Evolutionary conservation across 2,113 vertebrate genomes (phyloP).

Genomic region (Rhinopomastus cyanomelas): DNA sequence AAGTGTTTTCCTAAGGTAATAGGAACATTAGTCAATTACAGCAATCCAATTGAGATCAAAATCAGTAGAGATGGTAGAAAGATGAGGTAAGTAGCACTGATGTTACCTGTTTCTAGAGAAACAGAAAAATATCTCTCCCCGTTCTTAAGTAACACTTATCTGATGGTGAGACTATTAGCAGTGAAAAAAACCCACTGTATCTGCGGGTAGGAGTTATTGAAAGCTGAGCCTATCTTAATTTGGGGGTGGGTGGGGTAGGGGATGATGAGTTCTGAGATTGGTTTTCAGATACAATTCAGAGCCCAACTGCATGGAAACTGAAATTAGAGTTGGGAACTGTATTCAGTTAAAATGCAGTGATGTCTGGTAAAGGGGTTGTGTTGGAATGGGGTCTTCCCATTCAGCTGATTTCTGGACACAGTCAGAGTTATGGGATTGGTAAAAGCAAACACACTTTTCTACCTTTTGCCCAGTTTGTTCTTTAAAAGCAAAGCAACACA

Average conservation of each 20-base stretch:
- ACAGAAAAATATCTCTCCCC: conserved; percentile 10
- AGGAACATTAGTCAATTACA: conserved; percentile 1
- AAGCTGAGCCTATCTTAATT: conserved; percentile 25
- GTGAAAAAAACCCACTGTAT: background rate
- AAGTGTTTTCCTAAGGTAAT: background rate
- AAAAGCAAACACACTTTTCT: background rate
- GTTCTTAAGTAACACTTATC: background rate
- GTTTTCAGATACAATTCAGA: background rate
- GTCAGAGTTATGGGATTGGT: background rate
- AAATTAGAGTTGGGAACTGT: background rate
- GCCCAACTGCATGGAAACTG: background rate
- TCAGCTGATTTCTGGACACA: background rate
- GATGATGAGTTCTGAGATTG: conserved; percentile 30
- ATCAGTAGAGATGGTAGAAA: background rate
- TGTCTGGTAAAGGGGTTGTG: background rate
- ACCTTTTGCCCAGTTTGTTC: background rate
- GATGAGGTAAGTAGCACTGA: conserved; percentile 7
- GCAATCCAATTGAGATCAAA: background rate
- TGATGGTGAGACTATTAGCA: background rate
- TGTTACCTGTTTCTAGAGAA: background rate
- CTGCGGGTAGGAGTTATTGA: conserved; percentile 26
- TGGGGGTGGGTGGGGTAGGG: conserved; percentile 9
- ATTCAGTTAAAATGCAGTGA: background rate
- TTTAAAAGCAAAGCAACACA: background rate
- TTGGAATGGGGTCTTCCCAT: background rate